Base-by-base conservation (phyloP, 2,113 vertebrate species). In the Stegastes partitus region DNA sequence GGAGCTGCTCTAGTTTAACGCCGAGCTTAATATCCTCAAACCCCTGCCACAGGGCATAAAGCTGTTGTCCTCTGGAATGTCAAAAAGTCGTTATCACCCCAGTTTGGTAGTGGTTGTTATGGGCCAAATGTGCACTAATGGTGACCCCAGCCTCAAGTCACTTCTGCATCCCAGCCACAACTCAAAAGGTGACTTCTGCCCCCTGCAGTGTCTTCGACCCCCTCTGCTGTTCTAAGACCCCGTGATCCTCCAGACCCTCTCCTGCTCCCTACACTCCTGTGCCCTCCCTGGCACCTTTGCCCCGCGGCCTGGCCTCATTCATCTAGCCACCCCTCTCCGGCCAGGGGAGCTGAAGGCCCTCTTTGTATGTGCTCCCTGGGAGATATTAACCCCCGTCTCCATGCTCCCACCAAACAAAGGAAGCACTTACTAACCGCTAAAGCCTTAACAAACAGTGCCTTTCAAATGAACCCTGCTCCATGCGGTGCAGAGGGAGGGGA, bases 361-460 rank as follows among this genome's bases (percentile, higher is more conserved):
- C 93, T 94, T 95, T 94, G 94, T 95, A 82, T 71, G 81, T 66
- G 21, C 87, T 93, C 91, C 90, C 92, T 89, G 86, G 90, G 92
- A 95, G 91, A 94, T 90, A 94, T 94, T 93, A 94, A 93, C 92
- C 93, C 87, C 92, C 83, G 82, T 88, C 90, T 89, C 85, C 76
- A 39, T 55, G 79, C 88, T 86, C 76, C 83, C 82, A 83, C 91
- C 87, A 86, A 92, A 95, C 91, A 94, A 94, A 93, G 93, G 89
- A 93, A 92, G 91, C 90, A 93, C 93, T 95, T 94, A 94, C 91
- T 87, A 93, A 93, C 91, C 84, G 82, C 93, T 93, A 94, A 93
- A 94, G 91, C 90, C 85, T 93, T 93, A 93, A 93, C 91, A 95
- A 93, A 94, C 90, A 92, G 76, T 61, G 90, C 84, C 91, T 93